Conservation (phyloP, 2,888 invertebrate genomes). For the Lathronympha strigana region DNA sequence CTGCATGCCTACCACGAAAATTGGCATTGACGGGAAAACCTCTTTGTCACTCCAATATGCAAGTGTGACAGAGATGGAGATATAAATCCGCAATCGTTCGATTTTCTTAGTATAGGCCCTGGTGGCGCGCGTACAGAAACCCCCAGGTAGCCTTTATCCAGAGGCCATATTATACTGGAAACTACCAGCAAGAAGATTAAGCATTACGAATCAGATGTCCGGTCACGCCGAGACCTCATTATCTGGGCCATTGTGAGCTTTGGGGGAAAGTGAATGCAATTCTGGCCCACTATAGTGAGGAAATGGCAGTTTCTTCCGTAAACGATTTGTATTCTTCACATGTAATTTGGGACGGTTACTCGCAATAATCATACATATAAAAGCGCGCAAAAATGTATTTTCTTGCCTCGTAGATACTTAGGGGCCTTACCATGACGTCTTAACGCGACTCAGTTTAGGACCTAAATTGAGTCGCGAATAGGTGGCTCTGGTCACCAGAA, state of each 20-base stretch:
- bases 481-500: too few species aligned
- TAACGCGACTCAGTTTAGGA: too few species aligned
- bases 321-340: not conserved
- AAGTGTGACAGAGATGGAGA: too few species aligned
- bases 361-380: too few species aligned
- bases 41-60: too few species aligned
- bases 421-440: too few species aligned
- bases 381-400: not conserved
- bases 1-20: too few species aligned
- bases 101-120: too few species aligned
- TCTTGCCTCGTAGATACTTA: not conserved
- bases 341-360: not conserved
- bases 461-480: too few species aligned
- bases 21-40: too few species aligned
- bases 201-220: not conserved
- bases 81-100: too few species aligned
- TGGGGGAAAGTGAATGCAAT: slow-evolving; percentile 15
- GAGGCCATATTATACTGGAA: not conserved
- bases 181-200: not conserved
- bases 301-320: not conserved
- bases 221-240: slow-evolving; percentile 27
- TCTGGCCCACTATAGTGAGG: not conserved
- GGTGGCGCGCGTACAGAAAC: too few species aligned
- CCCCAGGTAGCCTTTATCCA: not conserved
- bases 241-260: slow-evolving; percentile 12